Base-by-base conservation (phyloP, 2,888 invertebrate genomes). In the Phania funesta region DNA sequence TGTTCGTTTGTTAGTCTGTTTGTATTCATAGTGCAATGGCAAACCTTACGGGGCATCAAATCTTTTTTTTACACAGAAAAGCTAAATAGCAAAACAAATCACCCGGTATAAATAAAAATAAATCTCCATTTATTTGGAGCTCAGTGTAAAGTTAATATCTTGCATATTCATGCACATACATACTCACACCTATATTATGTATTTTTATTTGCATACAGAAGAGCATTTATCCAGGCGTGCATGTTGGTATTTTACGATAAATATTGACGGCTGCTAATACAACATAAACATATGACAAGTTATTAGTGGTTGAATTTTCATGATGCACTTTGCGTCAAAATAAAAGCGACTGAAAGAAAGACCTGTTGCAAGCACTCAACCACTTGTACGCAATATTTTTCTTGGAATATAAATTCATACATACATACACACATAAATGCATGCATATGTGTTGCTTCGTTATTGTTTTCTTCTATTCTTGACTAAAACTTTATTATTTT, bases 221-320 rank as follows among this genome's bases (percentile, higher is more conserved):
- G 6, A 35, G 35, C 54, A 35, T 46, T 54, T 29, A 64, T n/a
- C 38, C 52, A 32, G 4, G 52, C 62, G 64, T 20, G 7, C 60
- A 56, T 38, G 62, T 29, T 62, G 77, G 74, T 48, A 52, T 64
- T 58, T 62, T 35, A 48, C 52, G 62, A 74, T 32, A 70, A 74
- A 58, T 65, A 68, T 74, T 29, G 29, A 70, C 60, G 54, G 58
- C 70, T 78, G 58, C 70, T 58, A 75, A 82, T 78, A 41, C 82
- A 68, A 75, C 77, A 62, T 48, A 52, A 73, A 67, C 54, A 44
- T 75, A 78, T 82, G 82, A 78, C 78, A 82, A 75, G 68, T 52
- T 78, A 78, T 75, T 75, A 78, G 44, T 82, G 46, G 29, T 65
- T 65, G 56, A 74, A 74, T 82, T 75, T 78, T 56, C 74, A 64